Evolutionary conservation across 2,797 vertebrate species (phyloP).

Genomic region (Myotis myotis): DNA sequence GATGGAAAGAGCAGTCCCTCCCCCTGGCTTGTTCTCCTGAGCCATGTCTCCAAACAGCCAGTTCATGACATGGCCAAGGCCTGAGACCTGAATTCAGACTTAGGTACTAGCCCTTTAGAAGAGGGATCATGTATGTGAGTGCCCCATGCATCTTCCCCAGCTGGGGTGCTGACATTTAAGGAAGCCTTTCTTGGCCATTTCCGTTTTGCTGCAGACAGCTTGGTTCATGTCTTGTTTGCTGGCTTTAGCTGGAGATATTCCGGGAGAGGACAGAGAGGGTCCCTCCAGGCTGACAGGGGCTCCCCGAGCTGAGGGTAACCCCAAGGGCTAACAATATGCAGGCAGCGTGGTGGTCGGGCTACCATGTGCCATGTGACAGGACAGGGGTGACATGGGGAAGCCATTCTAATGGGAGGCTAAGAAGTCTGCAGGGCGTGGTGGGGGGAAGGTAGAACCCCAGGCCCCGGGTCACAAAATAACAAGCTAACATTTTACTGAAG

Average conservation of each 20-base stretch:
- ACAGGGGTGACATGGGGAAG: neutral
- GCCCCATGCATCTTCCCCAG: neutral
- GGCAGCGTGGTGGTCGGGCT: neutral
- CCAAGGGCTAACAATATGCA: neutral
- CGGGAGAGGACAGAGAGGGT: neutral
- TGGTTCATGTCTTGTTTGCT: neutral
- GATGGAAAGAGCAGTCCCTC: conserved; percentile 52
- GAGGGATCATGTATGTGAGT: neutral
- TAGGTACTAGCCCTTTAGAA: conserved; percentile 21
- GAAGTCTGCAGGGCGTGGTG: neutral
- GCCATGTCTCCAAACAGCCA: conserved; percentile 13
- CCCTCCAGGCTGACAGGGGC: neutral
- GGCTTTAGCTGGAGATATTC: neutral
- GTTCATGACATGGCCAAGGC: neutral
- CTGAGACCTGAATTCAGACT: conserved; percentile 17
- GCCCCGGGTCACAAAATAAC: neutral
- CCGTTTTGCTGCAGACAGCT: neutral
- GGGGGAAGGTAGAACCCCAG: neutral
- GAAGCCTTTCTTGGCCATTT: neutral
- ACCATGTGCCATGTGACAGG: neutral
- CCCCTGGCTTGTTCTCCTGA: neutral
- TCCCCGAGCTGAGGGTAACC: neutral
- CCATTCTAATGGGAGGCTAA: neutral
- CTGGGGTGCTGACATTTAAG: conserved; percentile 22
- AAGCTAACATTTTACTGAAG: neutral